These are phyloP conservation scores for Acyrthosiphon pisum DNA, from an alignment of 1,140 invertebrate species.

Conservation along the genomic window DNA sequence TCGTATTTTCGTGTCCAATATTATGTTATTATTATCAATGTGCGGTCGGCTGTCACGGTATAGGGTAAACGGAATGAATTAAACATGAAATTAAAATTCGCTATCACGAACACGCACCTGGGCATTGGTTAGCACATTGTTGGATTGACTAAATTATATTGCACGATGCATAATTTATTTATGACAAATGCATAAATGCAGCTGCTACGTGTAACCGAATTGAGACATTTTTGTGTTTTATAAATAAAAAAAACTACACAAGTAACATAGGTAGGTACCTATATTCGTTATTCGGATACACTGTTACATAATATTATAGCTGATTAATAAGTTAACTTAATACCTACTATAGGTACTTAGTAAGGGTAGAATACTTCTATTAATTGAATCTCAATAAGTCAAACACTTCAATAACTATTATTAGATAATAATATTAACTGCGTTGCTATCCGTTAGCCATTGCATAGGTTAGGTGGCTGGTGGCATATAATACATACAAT, in stretches of 20 bases:
- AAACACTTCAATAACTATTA: too few species aligned
- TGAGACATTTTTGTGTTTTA: not conserved
- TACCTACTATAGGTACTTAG: too few species aligned
- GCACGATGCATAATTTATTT: not conserved
- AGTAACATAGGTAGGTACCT: not conserved
- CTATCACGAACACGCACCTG: not conserved
- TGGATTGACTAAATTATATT: constrained; percentile 11
- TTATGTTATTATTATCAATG: not conserved
- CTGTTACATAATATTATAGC: too few species aligned
- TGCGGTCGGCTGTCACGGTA: not conserved
- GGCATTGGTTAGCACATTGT: not conserved
- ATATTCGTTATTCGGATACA: not conserved
- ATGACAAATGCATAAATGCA: not conserved
- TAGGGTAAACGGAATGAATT: not conserved
- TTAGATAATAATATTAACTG: too few species aligned
- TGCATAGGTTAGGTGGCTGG: too few species aligned
- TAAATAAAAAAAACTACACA: not conserved
- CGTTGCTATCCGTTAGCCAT: too few species aligned
- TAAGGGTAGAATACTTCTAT: too few species aligned
- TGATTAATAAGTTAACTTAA: too few species aligned
- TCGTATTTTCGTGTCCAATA: not conserved
- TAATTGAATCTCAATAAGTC: too few species aligned
- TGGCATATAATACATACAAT: too few species aligned
- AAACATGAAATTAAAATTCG: constrained; percentile 19
- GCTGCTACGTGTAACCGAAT: not conserved